phyloP scores from a whole-genome alignment of 2,797 vertebrate genomes.

The Enteromius mattozi region DNA sequence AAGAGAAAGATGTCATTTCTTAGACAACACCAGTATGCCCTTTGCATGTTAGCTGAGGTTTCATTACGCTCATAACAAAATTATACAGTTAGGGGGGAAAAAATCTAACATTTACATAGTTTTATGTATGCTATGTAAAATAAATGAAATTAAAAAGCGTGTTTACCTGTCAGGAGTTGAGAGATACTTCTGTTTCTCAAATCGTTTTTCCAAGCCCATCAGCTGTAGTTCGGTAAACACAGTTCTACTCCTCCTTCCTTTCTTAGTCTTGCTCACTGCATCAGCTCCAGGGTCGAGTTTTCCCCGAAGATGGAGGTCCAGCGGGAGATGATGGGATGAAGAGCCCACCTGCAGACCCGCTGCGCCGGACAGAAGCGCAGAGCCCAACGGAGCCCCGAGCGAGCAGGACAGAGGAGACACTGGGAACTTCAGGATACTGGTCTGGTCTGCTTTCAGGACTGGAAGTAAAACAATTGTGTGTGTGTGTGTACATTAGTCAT shows the following conservation, averaged over 20 bases:
- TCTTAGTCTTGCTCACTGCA: constrained; percentile 87
- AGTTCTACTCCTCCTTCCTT: constrained; percentile 93
- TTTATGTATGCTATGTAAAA: not conserved
- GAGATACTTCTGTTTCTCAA: constrained; percentile 99
- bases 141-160: not conserved
- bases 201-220: constrained; percentile 98
- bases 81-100: not conserved
- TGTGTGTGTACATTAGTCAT: not conserved
- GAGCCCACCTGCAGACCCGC: constrained; percentile 84
- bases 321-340: constrained; percentile 86
- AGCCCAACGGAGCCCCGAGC: constrained; percentile 80
- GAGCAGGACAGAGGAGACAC: constrained; percentile 90
- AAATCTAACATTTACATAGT: not conserved
- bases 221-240: constrained; percentile 98
- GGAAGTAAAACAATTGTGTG: constrained; percentile 48
- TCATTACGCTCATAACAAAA: not conserved
- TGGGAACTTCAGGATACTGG: constrained; percentile 92
- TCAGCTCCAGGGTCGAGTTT: constrained; percentile 88
- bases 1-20: constrained; percentile 23
- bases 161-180: constrained; percentile 95
- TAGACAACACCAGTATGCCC: not conserved
- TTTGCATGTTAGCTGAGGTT: not conserved
- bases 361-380: constrained; percentile 85
- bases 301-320: constrained; percentile 93
- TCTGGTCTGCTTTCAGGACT: constrained; percentile 91